Base-by-base conservation (phyloP, 1,140 invertebrate species). In the Scaptodrosophila lebanonensis region DNA sequence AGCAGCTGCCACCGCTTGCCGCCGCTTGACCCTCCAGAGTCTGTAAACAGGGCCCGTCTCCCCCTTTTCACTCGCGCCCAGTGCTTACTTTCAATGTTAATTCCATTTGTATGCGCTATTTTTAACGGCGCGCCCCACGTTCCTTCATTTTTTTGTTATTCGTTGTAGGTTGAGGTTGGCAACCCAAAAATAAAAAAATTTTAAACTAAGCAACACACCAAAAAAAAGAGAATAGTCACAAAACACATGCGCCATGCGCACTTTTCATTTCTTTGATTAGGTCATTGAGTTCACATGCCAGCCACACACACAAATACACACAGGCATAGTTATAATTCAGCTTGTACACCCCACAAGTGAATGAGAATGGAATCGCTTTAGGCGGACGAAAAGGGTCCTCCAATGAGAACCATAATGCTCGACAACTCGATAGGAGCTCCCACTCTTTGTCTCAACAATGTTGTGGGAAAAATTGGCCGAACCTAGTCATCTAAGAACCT, bases 251-350 rank as follows among this genome's bases (percentile, higher is more conserved):
- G 40, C n/a, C n/a, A n/a, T n/a, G n/a, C n/a, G 40, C 20, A 44
- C 12, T 52, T 52, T 52, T 33, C 17, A 33, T 36, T 56, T 47
- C 22, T 47, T 48, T 56, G 52, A 45, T 56, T 56, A 56, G 52
- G 52, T 56, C 52, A 56, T 47, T 56, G 52, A 47, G 52, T 56
- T 43, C 30, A 20, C 39, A 15, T 3, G 3, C 8, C 8, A 25
- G 22, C 3, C n/a, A n/a, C 22, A 25, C 22, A 25, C 8, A 4
- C 8, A 25, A 25, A 4, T 43, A 32, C 35, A 9, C 38, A 12
- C 4, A n/a, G n/a, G 30, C 17, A 5, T 40, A 30, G 35, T 40
- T 18, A 3, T 17, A 25, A 12, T 35, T 36, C 22, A n/a, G n/a
- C n/a, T n/a, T n/a, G n/a, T n/a, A n/a, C n/a, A n/a, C n/a, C n/a